Evolutionary conservation across 2,888 invertebrate species (phyloP), one percentile per base, ranked within the genome.

Genomic region (Caenorhabditis uteleia): DNA sequence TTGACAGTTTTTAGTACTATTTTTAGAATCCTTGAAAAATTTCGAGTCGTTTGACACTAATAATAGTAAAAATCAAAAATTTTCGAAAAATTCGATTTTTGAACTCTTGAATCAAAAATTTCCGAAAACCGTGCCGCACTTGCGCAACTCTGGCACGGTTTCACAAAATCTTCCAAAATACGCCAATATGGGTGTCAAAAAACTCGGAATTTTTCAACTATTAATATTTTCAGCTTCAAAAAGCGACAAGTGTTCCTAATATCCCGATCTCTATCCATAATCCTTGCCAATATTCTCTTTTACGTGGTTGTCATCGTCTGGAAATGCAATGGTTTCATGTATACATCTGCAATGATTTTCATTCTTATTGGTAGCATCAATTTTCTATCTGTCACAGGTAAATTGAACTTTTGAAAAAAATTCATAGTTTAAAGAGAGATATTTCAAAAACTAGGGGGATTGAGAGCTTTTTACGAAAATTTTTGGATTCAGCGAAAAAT

Each of bases 231-330:
- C 57, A 80, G 79, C 21, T 75, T 78, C 39, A 68, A 74, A 47
- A 80, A 80, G 51, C 71, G 78, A 0, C 75, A 77, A 55, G 53
- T 71, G 7, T 75, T 80, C 38, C 58, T 80, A 8, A 56, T 80
- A 7, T 71, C 65, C 40, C 77, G 80, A 29, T 72, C 80, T 25
- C 53, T 72, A 2, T 69, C 73, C 18, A 68, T 79, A 5, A 59
- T 79, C 12, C 66, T 75, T 40, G 77, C 79, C 18, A 69, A 74
- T 20, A 25, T 77, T 20, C 57, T 77, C 20, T 72, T 80, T 54
- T 80, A 80, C 55, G 68, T 76, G 12, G 75, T 79, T 12, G 44
- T 80, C 25, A 77, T 80, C 20, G 68, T 67, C 18, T 80, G 80
- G 80, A 77, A 80, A 65, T 46, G 68, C 2, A 68, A 60, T 23